Percentiles rank a stretch among this genome's conserved stretches.
phyloP scores from a whole-genome alignment of 2,888 invertebrate species.

The Rugalucina vietnamica region DNA sequence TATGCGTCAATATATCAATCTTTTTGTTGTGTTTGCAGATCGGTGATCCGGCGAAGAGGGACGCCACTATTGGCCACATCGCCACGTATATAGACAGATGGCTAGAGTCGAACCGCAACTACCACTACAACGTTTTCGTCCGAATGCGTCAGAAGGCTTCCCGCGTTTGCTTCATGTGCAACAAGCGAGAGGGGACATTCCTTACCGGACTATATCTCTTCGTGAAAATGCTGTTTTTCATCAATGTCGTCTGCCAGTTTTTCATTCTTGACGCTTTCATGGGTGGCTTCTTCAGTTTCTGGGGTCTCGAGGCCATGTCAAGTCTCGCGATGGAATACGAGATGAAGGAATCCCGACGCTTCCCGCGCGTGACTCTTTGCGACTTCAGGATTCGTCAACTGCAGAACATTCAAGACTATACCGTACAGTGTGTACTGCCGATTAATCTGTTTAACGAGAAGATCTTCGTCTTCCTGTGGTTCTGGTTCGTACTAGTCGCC shows the following conservation, averaged over 20 bases:
- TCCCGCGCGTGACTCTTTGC: slow-evolving; percentile 78
- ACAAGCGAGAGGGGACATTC: slow-evolving; percentile 78
- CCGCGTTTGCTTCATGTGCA: slow-evolving; percentile 74
- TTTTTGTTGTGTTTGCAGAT: no score
- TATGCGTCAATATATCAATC: no score
- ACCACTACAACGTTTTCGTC: slow-evolving; percentile 74
- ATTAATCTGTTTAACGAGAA: slow-evolving; percentile 81
- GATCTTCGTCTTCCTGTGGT: slow-evolving; percentile 80
- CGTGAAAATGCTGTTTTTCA: slow-evolving; percentile 74
- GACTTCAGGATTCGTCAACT: slow-evolving; percentile 79
- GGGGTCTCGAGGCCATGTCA: slow-evolving; percentile 75
- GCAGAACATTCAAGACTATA: slow-evolving; percentile 77
- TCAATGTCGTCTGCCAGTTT: slow-evolving; percentile 77
- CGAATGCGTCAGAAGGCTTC: slow-evolving; percentile 74
- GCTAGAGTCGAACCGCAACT: slow-evolving; percentile 77
- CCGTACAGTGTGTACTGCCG: slow-evolving; percentile 77
- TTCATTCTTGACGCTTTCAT: slow-evolving; percentile 78
- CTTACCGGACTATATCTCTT: slow-evolving; percentile 78
- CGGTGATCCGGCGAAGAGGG: slow-evolving; percentile 71
- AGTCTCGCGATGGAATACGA: slow-evolving; percentile 68
- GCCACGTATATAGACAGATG: slow-evolving; percentile 77
- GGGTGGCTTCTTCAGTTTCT: slow-evolving; percentile 77
- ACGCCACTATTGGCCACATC: slow-evolving; percentile 74
- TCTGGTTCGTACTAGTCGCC: slow-evolving; percentile 79
- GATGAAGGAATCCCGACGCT: slow-evolving; percentile 75